Evolutionary conservation across 2,113 vertebrate species (phyloP).

Genomic region (Pseudopodoces humilis): DNA sequence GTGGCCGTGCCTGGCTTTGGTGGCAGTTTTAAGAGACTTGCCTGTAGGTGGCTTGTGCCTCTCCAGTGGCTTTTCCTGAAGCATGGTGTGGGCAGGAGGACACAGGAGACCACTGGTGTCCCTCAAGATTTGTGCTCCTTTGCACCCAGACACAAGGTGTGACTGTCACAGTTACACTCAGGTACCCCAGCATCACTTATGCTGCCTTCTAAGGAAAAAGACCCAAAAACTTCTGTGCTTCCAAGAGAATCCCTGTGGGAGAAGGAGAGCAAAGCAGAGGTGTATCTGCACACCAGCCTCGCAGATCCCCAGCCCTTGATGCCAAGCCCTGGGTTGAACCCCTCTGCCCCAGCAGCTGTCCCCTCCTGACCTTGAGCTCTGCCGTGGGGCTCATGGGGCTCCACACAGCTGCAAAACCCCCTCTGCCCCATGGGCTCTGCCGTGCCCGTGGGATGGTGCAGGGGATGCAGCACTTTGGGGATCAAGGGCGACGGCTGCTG

Average conservation of each 20-base stretch:
- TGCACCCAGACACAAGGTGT: neutral
- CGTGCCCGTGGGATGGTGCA: neutral
- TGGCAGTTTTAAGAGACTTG: neutral
- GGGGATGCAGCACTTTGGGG: neutral
- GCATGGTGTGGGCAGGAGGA: neutral
- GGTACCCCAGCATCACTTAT: neutral
- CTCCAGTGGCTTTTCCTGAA: fast-evolving
- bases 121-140: neutral
- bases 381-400: neutral
- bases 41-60: neutral
- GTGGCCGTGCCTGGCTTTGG: neutral
- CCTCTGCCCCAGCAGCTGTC: neutral
- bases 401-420: neutral
- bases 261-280: neutral
- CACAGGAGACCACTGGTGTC: neutral
- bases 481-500: neutral
- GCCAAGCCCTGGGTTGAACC: neutral
- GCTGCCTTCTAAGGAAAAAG: neutral
- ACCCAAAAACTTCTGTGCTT: neutral
- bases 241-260: neutral
- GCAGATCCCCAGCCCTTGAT: neutral
- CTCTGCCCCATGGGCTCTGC: neutral
- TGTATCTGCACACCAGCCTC: neutral
- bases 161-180: neutral
- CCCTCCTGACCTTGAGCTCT: neutral